These are phyloP conservation scores for Teleogryllus oceanicus DNA, from an alignment of 2,888 invertebrate genomes.

Conservation along the genomic window DNA sequence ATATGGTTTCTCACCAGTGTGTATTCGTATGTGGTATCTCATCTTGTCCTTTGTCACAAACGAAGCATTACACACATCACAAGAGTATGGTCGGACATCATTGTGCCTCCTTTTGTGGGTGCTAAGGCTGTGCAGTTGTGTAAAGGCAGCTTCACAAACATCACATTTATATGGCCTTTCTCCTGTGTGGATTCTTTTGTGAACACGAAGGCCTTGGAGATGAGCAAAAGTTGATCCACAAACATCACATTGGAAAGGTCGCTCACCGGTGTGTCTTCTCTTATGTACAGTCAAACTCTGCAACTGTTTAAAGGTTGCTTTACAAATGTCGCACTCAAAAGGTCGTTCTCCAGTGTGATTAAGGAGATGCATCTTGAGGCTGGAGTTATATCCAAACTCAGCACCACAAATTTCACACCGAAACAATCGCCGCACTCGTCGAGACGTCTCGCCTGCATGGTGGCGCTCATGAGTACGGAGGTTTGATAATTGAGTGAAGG, in stretches of 20 bases:
- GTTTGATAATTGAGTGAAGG: not conserved
- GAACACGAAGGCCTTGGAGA: constrained; percentile 20
- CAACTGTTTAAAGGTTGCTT: not conserved
- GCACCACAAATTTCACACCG: not conserved
- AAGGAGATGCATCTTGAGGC: not conserved
- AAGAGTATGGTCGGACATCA: not conserved
- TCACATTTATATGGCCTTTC: constrained; percentile 26
- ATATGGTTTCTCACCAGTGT: constrained; percentile 25
- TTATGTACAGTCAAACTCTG: not conserved
- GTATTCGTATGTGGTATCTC: not conserved
- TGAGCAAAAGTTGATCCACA: not conserved
- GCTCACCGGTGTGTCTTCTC: not conserved
- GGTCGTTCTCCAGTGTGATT: constrained; percentile 3
- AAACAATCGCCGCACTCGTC: not conserved
- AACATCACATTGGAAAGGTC: not conserved
- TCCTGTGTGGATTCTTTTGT: constrained; percentile 25
- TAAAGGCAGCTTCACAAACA: constrained; percentile 44
- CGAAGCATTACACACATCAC: constrained; percentile 21
- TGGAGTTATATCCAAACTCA: not conserved
- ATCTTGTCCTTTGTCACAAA: constrained; percentile 19
- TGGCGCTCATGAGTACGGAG: not conserved
- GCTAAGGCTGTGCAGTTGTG: constrained; percentile 44
- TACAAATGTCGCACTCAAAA: not conserved
- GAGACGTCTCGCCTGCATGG: not conserved
- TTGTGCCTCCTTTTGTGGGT: constrained; percentile 21